These are phyloP conservation scores for Nomada ruficornis DNA, from an alignment of 2,888 invertebrate genomes.

Conservation along the genomic window DNA sequence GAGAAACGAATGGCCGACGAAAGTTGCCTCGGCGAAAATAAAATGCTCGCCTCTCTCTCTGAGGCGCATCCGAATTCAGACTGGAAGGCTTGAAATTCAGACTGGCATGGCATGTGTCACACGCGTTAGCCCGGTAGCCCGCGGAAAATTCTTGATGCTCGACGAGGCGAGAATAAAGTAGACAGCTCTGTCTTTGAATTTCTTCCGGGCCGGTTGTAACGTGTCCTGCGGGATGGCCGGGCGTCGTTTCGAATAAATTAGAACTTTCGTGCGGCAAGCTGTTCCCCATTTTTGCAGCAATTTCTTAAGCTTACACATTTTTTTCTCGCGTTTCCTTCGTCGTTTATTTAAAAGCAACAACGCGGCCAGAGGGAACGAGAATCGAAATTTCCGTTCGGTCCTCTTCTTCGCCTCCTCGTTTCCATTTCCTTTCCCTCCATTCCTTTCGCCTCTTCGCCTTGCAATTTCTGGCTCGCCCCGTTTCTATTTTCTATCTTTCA, in stretches of 20 bases:
- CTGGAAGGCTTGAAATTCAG: slow-evolving; percentile 28
- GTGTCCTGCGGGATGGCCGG: slow-evolving; percentile 14
- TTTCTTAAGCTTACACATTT: slow-evolving; percentile 2
- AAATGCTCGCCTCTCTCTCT: slow-evolving; percentile 8
- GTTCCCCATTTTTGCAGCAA: not conserved
- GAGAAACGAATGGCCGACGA: not conserved
- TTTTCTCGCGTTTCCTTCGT: too few relatives aligned
- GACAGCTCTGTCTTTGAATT: slow-evolving; percentile 40
- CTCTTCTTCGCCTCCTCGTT: too few relatives aligned
- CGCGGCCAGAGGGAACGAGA: slow-evolving; percentile 7
- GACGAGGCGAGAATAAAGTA: slow-evolving; percentile 27
- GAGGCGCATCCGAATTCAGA: slow-evolving; percentile 32
- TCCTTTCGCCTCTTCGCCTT: not conserved
- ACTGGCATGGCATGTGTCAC: slow-evolving; percentile 44
- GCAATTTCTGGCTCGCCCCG: not conserved
- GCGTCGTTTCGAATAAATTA: slow-evolving; percentile 43
- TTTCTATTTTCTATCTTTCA: not conserved
- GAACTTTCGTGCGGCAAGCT: slow-evolving; percentile 17
- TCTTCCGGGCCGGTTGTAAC: slow-evolving; percentile 21
- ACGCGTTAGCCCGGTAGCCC: slow-evolving; percentile 20
- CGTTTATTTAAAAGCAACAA: slow-evolving; percentile 1
- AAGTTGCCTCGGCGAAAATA: slow-evolving; percentile 9
- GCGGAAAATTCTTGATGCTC: slow-evolving; percentile 47
- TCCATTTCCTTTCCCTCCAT: not conserved
- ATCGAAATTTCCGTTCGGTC: slow-evolving; percentile 1